Conservation (phyloP, 2,888 invertebrate genomes). For the Punctoribates punctum region DNA sequence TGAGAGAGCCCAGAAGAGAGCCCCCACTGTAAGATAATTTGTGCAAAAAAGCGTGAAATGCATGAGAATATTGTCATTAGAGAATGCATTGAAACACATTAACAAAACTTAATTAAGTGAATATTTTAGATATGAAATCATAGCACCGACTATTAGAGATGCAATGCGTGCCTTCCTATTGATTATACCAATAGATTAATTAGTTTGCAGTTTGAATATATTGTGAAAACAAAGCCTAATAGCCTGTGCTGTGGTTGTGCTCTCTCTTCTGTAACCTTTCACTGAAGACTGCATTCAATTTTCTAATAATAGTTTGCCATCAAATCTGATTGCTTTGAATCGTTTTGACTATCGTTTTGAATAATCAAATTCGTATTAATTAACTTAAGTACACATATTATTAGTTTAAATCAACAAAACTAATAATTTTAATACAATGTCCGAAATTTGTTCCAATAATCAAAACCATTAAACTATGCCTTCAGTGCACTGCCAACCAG, state of each 20-base stretch:
- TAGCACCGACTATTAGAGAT: background rate
- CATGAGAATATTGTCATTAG: background rate
- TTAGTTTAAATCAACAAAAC: background rate
- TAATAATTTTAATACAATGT: too few relatives aligned
- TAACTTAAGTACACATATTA: conserved; percentile 12
- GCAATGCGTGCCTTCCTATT: background rate
- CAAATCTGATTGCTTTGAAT: background rate
- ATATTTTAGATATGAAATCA: conserved; percentile 19
- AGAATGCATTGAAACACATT: background rate
- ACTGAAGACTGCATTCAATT: too few relatives aligned
- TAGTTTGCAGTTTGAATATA: conserved; percentile 5
- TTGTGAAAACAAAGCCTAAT: too few relatives aligned
- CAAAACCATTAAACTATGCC: too few relatives aligned
- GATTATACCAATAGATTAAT: background rate
- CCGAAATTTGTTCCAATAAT: too few relatives aligned
- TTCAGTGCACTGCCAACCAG: too few relatives aligned
- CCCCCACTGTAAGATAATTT: background rate
- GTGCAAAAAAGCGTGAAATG: conserved; percentile 5
- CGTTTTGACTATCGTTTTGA: too few relatives aligned
- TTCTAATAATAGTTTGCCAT: background rate
- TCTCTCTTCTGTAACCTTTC: too few relatives aligned
- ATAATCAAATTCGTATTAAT: conserved; percentile 14
- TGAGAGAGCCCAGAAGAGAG: background rate
- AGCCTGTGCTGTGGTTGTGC: too few relatives aligned
- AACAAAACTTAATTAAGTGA: conserved; percentile 9